These are phyloP conservation scores for Pelvicachromis taeniatus DNA, from an alignment of 2,113 vertebrate genomes.

Conservation along the genomic window DNA sequence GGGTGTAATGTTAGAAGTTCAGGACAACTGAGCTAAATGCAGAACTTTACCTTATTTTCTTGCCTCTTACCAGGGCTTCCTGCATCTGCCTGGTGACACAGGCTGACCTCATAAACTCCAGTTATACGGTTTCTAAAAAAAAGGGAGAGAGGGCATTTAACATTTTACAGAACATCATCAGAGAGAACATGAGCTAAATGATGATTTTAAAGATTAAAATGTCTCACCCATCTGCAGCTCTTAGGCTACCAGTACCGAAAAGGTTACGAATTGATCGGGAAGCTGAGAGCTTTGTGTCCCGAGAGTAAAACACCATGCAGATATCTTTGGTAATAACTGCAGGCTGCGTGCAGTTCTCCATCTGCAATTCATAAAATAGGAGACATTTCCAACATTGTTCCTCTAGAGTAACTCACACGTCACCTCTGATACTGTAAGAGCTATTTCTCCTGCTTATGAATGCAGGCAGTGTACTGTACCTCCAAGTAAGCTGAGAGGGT, in stretches of 20 bases:
- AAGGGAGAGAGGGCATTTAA: neutral
- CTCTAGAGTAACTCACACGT: neutral
- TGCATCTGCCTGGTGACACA: constrained; percentile 85
- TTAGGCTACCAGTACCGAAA: constrained; percentile 87
- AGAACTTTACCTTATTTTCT: neutral
- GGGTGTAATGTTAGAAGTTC: neutral
- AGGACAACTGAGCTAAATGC: neutral
- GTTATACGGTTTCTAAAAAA: constrained; percentile 87
- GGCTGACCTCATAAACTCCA: constrained; percentile 91
- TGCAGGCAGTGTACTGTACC: constrained; percentile 66
- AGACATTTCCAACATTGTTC: neutral
- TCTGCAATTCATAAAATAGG: constrained; percentile 67
- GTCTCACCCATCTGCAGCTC: constrained; percentile 87
- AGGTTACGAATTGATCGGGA: constrained; percentile 93
- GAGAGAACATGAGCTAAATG: neutral
- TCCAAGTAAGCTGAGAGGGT: constrained; percentile 94
- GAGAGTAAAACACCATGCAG: constrained; percentile 97
- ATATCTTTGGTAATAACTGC: constrained; percentile 96
- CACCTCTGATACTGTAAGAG: neutral
- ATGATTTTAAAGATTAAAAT: neutral
- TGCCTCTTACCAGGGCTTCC: constrained; percentile 87
- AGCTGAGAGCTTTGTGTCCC: constrained; percentile 91
- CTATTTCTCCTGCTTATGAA: neutral
- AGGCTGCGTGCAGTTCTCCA: constrained; percentile 94
- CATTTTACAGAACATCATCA: neutral